These are phyloP conservation scores for Pocillopora verrucosa DNA, from an alignment of 64 coral and sea anemone genomes.

Conservation along the genomic window DNA sequence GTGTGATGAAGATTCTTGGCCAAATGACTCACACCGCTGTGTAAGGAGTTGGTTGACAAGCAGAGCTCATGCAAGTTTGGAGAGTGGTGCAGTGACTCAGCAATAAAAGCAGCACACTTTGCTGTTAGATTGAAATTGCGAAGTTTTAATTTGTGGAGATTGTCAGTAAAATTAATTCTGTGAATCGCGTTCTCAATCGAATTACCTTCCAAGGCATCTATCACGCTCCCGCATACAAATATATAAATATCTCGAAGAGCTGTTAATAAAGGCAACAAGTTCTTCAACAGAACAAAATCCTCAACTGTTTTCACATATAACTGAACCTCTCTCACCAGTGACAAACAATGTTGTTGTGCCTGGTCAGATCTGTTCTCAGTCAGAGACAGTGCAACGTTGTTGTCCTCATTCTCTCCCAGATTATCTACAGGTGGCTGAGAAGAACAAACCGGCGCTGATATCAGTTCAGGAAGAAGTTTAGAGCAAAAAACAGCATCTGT, in stretches of 20 bases:
- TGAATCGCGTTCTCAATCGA: not conserved
- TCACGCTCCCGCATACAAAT: not conserved
- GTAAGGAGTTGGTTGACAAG: not conserved
- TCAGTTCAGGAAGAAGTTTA: not conserved
- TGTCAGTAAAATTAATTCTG: not conserved
- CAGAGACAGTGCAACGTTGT: too few species aligned
- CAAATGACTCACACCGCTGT: not conserved
- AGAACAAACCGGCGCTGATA: conserved; percentile 11
- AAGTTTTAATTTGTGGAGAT: not conserved
- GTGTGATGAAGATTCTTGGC: not conserved
- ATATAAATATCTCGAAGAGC: not conserved
- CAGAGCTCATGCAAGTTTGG: not conserved
- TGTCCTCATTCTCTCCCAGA: not conserved
- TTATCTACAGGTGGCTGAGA: not conserved
- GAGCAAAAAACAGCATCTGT: not conserved
- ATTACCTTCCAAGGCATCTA: not conserved
- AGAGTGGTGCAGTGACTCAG: not conserved
- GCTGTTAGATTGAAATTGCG: not conserved
- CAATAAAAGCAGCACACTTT: not conserved
- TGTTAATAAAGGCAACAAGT: not conserved
- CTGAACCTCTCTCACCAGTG: not conserved
- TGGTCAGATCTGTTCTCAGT: too few species aligned
- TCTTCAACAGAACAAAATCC: not conserved
- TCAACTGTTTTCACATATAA: not conserved
- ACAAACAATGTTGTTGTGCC: conserved; percentile 10